Base-by-base conservation (phyloP, 1,140 invertebrate species). In the Coboldia fuscipes region DNA sequence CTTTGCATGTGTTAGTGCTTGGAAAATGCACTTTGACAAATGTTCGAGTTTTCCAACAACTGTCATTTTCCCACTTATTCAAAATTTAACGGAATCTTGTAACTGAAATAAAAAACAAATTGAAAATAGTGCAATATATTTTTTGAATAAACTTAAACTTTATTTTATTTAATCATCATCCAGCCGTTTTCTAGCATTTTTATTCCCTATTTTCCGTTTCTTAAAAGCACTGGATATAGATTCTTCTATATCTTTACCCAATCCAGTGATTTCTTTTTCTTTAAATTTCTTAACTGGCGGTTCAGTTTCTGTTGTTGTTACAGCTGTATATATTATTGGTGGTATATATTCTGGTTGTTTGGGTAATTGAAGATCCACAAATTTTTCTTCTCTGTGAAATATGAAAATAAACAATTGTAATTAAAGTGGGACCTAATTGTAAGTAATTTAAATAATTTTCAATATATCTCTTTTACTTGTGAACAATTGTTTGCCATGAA, bases 151-250 rank as follows among this genome's bases (percentile, higher is more conserved):
- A 20, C 7, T 37, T 17, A 33, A 42, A 42, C 14, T 37, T 20
- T 23, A 12, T 28, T 23, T 26, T 29, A 24, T 26, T 57, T 47
- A 67, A 49, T 72, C 61, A 37, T 69, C 66, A 26, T 63, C 62
- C 6, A 63, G 42, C 42, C 68, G 59, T 45, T 68, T 60, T 7
- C 72, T 54, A 3, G 61, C 58, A 44, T 65, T 72, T 37, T 60
- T 65, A 39, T 59, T 62, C 14, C 48, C 47, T 35, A 73, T 57
- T 54, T 72, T 76, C 30, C 71, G 48, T 44, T 70, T 75, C 35
- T 75, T 77, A 41, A 77, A 77, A 7, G 46, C 51, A 16, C 54
- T 50, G 3, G 52, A 45, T 23, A 43, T 42, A 12, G 26, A 41
- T 20, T 37, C 38, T 23, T 58, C 56, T 1, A 54, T 51, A 23